phyloP scores from a whole-genome alignment of 1,140 invertebrate genomes.

The Brachionus paranguensis region DNA sequence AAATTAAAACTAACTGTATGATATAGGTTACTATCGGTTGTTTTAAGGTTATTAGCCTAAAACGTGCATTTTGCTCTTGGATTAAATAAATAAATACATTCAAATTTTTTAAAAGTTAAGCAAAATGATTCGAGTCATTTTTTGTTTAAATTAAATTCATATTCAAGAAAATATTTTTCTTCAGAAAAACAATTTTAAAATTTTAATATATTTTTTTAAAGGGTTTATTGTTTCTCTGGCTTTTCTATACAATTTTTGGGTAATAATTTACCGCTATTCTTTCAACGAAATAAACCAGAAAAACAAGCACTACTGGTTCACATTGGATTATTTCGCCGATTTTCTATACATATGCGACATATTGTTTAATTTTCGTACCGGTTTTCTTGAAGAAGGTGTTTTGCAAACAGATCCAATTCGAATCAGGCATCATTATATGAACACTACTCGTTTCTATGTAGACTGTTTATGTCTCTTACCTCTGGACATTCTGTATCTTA shows the following conservation, averaged over 20 bases:
- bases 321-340: conserved; percentile 90
- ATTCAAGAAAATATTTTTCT: no score
- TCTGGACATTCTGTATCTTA: conserved; percentile 93
- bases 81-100: not conserved
- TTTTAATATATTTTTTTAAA: conserved; percentile 66
- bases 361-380: conserved; percentile 90
- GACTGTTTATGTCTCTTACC: conserved; percentile 94
- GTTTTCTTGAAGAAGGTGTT: conserved; percentile 89
- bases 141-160: not conserved
- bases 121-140: not conserved
- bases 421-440: conserved; percentile 91
- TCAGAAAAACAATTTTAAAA: not conserved
- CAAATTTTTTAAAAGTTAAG: not conserved
- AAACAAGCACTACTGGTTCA: conserved; percentile 87
- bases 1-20: no score
- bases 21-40: no score
- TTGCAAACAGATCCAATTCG: conserved; percentile 88
- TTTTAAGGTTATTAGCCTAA: no score
- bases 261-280: conserved; percentile 94
- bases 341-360: conserved; percentile 92
- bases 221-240: conserved; percentile 78
- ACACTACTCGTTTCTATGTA: conserved; percentile 96
- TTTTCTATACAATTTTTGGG: conserved; percentile 94
- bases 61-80: no score
- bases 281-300: conserved; percentile 73